These are phyloP conservation scores for Vanessa tameamea DNA, from an alignment of 1,140 invertebrate genomes.

Conservation along the genomic window DNA sequence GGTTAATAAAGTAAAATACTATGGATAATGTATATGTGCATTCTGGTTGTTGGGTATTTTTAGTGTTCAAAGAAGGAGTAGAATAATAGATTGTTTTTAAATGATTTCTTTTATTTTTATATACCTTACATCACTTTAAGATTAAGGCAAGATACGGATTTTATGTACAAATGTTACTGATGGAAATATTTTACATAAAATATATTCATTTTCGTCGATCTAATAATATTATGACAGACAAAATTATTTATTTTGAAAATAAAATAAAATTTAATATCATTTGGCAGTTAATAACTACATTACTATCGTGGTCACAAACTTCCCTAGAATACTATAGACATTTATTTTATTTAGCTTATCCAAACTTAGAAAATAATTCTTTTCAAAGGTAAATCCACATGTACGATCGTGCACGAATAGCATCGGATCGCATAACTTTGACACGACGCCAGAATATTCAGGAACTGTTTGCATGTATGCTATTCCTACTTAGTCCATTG, in stretches of 20 bases:
- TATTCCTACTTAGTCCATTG: no score
- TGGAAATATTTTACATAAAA: conserved; percentile 14
- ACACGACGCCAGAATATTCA: no score
- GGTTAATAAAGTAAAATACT: no score
- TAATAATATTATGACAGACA: not conserved
- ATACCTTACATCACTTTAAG: not conserved
- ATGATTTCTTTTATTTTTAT: not conserved
- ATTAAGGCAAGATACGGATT: conserved; percentile 1
- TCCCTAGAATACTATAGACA: conserved; percentile 1
- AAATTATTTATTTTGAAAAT: conserved; percentile 1
- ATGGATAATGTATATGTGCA: no score
- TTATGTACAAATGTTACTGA: not conserved
- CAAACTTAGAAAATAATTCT: not conserved
- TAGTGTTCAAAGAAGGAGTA: not conserved
- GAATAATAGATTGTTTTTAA: not conserved
- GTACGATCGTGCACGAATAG: no score
- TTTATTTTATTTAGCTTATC: conserved; percentile 6
- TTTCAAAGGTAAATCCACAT: not conserved
- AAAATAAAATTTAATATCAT: not conserved
- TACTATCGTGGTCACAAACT: conserved; percentile 17
- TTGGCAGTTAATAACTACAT: conserved; percentile 5
- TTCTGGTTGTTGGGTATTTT: no score
- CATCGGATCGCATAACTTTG: no score
- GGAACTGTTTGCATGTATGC: no score
- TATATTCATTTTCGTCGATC: conserved; percentile 10